A percentile compares a stretch with the other conserved stretches of the same genome.
phyloP scores from a whole-genome alignment of 2,113 vertebrate genomes.

The Ardeotis arabs region DNA sequence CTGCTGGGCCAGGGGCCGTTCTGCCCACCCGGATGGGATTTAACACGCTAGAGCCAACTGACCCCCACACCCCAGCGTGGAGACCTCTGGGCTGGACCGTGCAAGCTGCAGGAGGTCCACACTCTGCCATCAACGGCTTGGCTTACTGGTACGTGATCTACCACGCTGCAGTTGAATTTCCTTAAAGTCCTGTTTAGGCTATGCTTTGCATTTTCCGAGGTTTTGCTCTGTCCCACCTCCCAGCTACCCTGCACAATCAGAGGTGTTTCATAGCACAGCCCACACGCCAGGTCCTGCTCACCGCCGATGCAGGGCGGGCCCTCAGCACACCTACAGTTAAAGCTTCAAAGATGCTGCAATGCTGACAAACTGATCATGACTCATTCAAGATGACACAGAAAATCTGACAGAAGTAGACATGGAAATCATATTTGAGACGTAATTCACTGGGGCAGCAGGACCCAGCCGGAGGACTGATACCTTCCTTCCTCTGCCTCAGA shows the following conservation, averaged over 20 bases:
- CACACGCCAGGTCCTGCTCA: neutral
- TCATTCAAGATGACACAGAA: neutral
- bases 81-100: neutral
- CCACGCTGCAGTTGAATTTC: accelerated
- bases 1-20: neutral
- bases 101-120: neutral
- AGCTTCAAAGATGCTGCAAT: neutral
- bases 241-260: accelerated
- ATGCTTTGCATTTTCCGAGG: accelerated
- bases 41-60: neutral
- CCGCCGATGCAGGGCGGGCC: accelerated
- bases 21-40: neutral
- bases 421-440: neutral
- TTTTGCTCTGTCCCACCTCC: neutral
- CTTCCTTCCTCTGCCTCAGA: neutral
- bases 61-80: accelerated
- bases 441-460: neutral
- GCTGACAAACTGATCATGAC: neutral
- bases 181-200: accelerated
- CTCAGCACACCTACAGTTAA: neutral
- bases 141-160: accelerated
- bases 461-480: neutral
- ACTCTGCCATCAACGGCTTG: neutral
- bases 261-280: accelerated
- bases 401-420: neutral